Evolutionary conservation across 2,888 invertebrate species (phyloP), one percentile per base, ranked within the genome.

Genomic region (Germaria angustata): DNA sequence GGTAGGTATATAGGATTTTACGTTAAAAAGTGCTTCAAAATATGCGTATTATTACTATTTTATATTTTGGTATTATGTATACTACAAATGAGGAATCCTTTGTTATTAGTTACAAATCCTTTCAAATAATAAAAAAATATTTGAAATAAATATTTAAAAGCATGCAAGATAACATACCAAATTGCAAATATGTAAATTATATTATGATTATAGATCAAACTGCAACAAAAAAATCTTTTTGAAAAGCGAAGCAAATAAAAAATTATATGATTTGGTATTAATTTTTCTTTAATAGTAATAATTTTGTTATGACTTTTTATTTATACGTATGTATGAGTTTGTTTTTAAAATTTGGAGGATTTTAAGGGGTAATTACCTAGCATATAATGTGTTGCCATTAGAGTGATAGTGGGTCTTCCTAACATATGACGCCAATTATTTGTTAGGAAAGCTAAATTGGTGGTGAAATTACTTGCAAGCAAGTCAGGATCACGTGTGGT

Each of bases 391-490:
- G 95, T 96, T 90, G 95, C 95, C 92, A 96, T 95, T 92, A 98
- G 93, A 87, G 97, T 96, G 92, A 98, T 95, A 87, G 97, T 96
- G 85, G 99, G 99, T 88, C 99, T 94, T 90, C 99, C 99, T 92
- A 98, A 95, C 95, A 98, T 97, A 92, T 96, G 95, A 91, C 96
- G 96, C 99, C 99, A 99, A 92, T 95, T 97, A 93, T 96, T 96
- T 92, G 98, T 96, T 92, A 99, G 94, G 93, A 98, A 98, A 87
- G 97, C 96, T 92, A 99, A 94, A 93, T 98, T 97, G 89, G 96
- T 96, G 91, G 95, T 96, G 92, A 98, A 96, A 91, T 96, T 97
- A 93, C 98, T 97, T 90, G 97, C 95, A 92, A 98, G 95, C 92
- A 99, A 95, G 90, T 96, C 97, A 91, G 96, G 95, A 93, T 99